Base-by-base conservation (phyloP, 2,113 vertebrate species). In the Epinephelus cyanopodus region DNA sequence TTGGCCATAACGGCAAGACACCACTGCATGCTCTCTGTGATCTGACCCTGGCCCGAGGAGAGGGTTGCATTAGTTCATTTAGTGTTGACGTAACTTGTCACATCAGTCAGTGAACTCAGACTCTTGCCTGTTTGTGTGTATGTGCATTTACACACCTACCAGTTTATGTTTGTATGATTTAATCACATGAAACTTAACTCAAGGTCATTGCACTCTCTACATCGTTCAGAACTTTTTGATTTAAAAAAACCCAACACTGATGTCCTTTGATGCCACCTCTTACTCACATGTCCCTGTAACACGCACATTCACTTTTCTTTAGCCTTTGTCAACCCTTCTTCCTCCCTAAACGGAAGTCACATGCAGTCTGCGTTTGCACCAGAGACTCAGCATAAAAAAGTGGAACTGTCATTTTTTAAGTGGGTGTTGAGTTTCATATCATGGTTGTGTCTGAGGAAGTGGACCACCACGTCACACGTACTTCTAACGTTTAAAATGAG, bases 381-480 rank as follows among this genome's bases (percentile, higher is more conserved):
- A 45, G 71, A 72, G 66, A 91, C 90, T 95, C 93, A 95, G 93
- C 95, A 86, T 58, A 82, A 93, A 89, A 95, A 94, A 91, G 91
- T 91, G 92, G 93, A 95, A 95, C 65, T 80, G 21, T 62, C 18
- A 56, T 75, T 79, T 79, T 84, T 87, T 71, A 73, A 23, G 37
- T 69, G 60, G 27, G 45, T 80, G 75, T 82, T 83, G 39, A 83
- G 87, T 93, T 92, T 92, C 91, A 87, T 86, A 79, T 87, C 79
- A 61, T 19, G 54, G 67, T 84, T 85, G 15, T 64, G 58, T 87
- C 50, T 86, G 90, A 88, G 92, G 94, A 93, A 93, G 88, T 90
- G 64, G 39, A 33, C 57, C 64, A 12, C 66, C 39, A 56, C 13
- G n/a, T 90, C 90, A 92, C 87, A 79, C 90, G 85, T 29, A 63